Conservation (phyloP, 2,113 vertebrate genomes). For the Scytalopus superciliaris region DNA sequence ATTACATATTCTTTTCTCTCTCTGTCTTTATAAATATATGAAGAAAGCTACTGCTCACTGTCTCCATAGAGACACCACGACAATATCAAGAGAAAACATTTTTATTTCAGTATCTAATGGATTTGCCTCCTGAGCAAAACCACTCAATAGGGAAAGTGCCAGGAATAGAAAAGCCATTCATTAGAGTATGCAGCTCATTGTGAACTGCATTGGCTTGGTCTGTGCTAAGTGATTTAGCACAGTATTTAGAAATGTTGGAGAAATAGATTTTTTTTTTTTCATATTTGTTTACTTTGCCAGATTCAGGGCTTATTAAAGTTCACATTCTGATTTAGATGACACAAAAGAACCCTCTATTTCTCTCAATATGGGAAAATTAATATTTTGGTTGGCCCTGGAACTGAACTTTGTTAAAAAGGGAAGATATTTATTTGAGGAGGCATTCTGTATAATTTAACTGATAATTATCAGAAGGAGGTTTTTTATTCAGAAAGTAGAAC, state of each 20-base stretch:
- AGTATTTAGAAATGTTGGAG: conserved; percentile 11
- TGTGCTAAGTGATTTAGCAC: conserved; percentile 11
- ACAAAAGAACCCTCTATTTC: not conserved
- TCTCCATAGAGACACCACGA: conserved; percentile 53
- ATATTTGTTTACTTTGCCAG: not conserved
- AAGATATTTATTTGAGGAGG: not conserved
- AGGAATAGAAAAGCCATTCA: conserved; percentile 45
- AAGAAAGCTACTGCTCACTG: conserved; percentile 6
- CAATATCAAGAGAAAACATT: conserved; percentile 49
- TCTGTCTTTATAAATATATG: not conserved
- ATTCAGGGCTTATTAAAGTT: not conserved
- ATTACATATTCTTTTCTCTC: not conserved
- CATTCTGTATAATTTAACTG: not conserved
- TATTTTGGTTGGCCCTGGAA: not conserved
- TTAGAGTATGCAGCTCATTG: not conserved
- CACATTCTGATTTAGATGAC: not conserved
- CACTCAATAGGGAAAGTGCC: conserved; percentile 42
- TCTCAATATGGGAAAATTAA: not conserved
- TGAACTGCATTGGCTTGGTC: not conserved
- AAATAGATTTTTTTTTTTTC: not conserved
- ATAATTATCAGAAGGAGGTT: not conserved
- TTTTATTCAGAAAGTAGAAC: not conserved
- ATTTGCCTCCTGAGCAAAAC: conserved; percentile 56
- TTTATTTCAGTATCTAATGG: conserved; percentile 40
- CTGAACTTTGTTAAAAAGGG: not conserved